Evolutionary conservation across 2,797 vertebrate species (phyloP), one percentile per base, ranked within the genome.

Genomic region (Australoheros facetus): DNA sequence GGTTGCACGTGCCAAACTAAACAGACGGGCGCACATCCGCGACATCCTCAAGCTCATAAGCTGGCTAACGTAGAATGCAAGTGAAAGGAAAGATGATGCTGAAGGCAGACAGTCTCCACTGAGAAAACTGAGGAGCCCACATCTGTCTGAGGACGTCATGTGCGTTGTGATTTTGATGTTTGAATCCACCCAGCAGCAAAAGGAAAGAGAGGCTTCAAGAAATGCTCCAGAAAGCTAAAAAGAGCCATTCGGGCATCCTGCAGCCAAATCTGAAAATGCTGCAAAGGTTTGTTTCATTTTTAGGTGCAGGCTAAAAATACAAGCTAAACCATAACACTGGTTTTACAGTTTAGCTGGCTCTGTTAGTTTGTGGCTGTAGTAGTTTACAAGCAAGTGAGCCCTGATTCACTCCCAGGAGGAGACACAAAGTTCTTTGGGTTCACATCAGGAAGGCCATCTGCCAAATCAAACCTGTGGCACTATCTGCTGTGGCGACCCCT

Each of bases 401-500:
- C 37, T 2, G 10, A 11, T 39, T 39, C 37, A 11, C 10, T 39
- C 37, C 10, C 37, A 1, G 37, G 37, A 39, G 37, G 37, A 39
- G 26, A 17, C 23, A 1, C 21, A 26, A 39, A 45, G 42, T 14
- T 1, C 14, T 64, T 64, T 64, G 37, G 60, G 60, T 4, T 1
- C 4, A 5, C 42, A 5, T 45, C 14, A 14, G 2, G 42, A 45
- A 5, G 13, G 42, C 13, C 1, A 62, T 42, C 1, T 62, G 59
- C 37, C 21, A 21, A 1, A 16, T 45, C 60, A 45, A 28, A 11
- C 60, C 11, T 16, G 0, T 17, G 2, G 60, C 17, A 4, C 17
- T 0, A 5, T 21, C 17, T 28, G 3, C 23, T 64, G 39, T 23
- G 21, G 13, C 16, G 37, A 45, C 37, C 3, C 0, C 21, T 45